Evolutionary conservation across 2,113 vertebrate genomes (phyloP), one percentile per base, ranked within the genome.

Genomic region (Chinchilla lanigera): DNA sequence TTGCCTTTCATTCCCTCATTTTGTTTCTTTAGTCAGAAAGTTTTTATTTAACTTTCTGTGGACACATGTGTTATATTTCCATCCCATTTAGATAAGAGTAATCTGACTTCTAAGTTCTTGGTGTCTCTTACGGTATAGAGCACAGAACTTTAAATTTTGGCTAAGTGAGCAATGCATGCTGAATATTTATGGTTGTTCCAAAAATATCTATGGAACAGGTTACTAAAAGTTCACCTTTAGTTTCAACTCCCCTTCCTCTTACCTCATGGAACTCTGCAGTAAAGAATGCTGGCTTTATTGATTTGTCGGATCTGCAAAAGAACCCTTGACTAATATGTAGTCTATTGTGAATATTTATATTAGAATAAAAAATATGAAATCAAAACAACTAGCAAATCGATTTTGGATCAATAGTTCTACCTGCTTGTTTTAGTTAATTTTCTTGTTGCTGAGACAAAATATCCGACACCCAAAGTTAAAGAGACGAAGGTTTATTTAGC

Each of bases 291-390:
- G 67, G 33, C 3, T 47, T 38, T 54, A 75, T 6, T 61, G 30
- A 54, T 54, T 11, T 10, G 50, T 61, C 44, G 50, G n/a, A 26
- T n/a, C 71, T 75, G 67, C 38, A 50, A 50, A 86, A 67, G 28
- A 77, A 33, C 3, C 24, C 41, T 3, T 44, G 16, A 75, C 50
- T 60, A 89, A 75, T 84, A 50, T 38, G 19, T 2, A 93, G 38
- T 89, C 26, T 63, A 28, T 86, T 56, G 69, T 56, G 67, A 85
- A 67, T 58, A 81, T 67, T 80, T 56, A 73, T 63, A 88, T n/a
- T 50, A n/a, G 85, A 54, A 96, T 24, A 41, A 30, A 95, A 96
- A 94, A 61, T 5, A 56, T 61, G 41, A 92, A 86, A 38, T 89
- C 58, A 60, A 69, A 96, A 92, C 24, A 38, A 90, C 26, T 63